A percentile compares a stretch with the other conserved stretches of the same genome.
phyloP scores from a whole-genome alignment of 2,888 invertebrate genomes.

The Brassicogethes aeneus region DNA sequence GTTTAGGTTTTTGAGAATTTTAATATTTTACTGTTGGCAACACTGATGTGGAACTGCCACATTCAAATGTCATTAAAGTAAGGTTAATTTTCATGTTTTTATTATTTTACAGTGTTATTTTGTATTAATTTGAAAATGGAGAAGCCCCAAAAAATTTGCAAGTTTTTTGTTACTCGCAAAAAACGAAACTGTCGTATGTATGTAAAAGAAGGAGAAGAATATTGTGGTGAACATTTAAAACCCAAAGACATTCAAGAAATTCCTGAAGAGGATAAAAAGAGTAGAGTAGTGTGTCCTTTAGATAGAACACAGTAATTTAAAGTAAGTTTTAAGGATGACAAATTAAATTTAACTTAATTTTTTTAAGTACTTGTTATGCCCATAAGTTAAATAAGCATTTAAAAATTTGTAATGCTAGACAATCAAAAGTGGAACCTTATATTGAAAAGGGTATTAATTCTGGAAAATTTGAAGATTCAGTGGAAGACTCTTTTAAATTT shows the following conservation, averaged over 20 bases:
- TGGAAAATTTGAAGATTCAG: conserved; percentile 24
- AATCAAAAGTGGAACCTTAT: conserved; percentile 44
- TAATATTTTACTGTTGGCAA: no score
- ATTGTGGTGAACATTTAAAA: conserved; percentile 60
- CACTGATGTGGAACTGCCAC: no score
- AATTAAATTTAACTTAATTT: conserved; percentile 3
- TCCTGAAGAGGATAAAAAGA: conserved; percentile 23
- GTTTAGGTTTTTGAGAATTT: no score
- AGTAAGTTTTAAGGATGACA: neutral
- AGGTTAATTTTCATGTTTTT: no score
- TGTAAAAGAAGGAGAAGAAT: conserved; percentile 55
- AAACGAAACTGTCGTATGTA: conserved; percentile 71
- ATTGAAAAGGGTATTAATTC: conserved; percentile 46
- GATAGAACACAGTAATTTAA: conserved; percentile 60
- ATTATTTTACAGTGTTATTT: no score
- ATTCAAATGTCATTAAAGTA: no score
- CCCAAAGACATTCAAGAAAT: conserved; percentile 7
- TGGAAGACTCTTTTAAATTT: conserved; percentile 23
- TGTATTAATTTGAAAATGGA: neutral
- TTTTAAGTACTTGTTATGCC: conserved; percentile 54
- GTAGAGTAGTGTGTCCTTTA: conserved; percentile 60
- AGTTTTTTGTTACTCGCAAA: conserved; percentile 59
- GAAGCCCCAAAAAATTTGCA: conserved; percentile 40
- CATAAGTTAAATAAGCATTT: conserved; percentile 62
- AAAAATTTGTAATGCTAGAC: conserved; percentile 62